Evolutionary conservation across 2,113 vertebrate genomes (phyloP).

Genomic region (Phasianus colchicus): DNA sequence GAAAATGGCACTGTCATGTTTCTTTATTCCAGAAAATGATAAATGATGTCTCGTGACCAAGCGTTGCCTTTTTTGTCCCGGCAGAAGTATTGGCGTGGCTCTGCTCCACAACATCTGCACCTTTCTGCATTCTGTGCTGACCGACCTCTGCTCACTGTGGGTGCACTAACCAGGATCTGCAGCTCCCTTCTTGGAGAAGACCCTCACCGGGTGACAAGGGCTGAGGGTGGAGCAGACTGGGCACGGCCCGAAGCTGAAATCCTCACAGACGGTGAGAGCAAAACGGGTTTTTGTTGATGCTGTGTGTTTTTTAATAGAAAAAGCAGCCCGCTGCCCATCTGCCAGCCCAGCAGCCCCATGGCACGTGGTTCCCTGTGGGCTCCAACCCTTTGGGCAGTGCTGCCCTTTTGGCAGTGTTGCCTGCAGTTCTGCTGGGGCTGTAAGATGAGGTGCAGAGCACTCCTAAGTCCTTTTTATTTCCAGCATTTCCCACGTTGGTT

Average conservation of each 20-base stretch:
- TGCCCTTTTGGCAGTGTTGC: neutral
- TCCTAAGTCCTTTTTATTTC: neutral
- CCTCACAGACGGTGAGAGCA: neutral
- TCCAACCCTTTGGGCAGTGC: rapidly evolving
- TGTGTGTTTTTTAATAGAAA: neutral
- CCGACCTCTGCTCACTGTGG: neutral
- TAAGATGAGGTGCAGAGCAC: neutral
- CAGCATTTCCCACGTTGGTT: neutral
- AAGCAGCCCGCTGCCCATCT: neutral
- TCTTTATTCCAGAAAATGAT: conserved; percentile 10
- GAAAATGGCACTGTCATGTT: neutral
- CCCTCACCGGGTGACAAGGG: neutral
- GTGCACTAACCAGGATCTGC: neutral
- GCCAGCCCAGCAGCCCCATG: neutral
- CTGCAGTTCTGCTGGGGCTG: neutral
- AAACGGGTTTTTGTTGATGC: neutral
- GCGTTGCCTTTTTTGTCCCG: neutral
- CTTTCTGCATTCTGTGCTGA: neutral
- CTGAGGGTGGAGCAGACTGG: neutral
- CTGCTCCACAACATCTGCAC: neutral
- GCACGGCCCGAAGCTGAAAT: neutral
- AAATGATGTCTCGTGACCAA: neutral
- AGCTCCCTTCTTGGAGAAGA: neutral
- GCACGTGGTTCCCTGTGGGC: neutral
- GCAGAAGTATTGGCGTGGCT: neutral